Evolutionary conservation across 2,797 vertebrate genomes (phyloP).

Genomic region (Acanthopagrus latus): DNA sequence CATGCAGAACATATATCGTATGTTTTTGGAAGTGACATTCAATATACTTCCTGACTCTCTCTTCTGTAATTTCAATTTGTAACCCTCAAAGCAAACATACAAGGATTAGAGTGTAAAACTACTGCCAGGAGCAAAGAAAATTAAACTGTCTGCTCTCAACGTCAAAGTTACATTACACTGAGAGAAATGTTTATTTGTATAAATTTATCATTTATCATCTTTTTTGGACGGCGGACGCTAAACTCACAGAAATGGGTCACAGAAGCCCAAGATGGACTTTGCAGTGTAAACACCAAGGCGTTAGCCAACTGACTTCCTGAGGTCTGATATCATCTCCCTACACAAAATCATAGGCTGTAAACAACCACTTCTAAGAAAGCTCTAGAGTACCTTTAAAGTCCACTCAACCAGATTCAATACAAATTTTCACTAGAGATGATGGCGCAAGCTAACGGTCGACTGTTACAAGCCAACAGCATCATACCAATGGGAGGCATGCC

Average conservation of each 20-base stretch:
- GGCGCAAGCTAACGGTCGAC: slow-evolving; percentile 37
- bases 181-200: slow-evolving; percentile 33
- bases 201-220: slow-evolving; percentile 20
- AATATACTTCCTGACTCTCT: slow-evolving; percentile 4
- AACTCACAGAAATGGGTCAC: slow-evolving; percentile 69
- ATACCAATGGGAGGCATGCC: slow-evolving; percentile 1
- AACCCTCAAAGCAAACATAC: slow-evolving; percentile 4
- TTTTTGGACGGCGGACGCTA: slow-evolving; percentile 21
- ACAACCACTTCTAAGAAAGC: slow-evolving; percentile 69
- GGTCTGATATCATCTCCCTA: slow-evolving; percentile 78
- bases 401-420: slow-evolving; percentile 68
- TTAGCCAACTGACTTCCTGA: slow-evolving; percentile 83
- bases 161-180: neutral
- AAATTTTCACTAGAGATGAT: slow-evolving; percentile 61
- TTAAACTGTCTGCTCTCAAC: neutral
- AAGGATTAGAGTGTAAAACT: neutral
- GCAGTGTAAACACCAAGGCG: slow-evolving; percentile 81
- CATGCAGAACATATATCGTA: slow-evolving; percentile 9
- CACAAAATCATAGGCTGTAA: slow-evolving; percentile 77
- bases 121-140: neutral
- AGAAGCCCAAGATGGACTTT: slow-evolving; percentile 60
- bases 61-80: slow-evolving; percentile 25
- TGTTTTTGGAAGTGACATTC: slow-evolving; percentile 10
- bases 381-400: slow-evolving; percentile 71
- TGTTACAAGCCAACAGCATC: slow-evolving; percentile 15